A percentile compares a stretch with the other conserved stretches of the same genome.
Conservation (phyloP, 2,797 vertebrate genomes). For the Chrosomus eos region DNA sequence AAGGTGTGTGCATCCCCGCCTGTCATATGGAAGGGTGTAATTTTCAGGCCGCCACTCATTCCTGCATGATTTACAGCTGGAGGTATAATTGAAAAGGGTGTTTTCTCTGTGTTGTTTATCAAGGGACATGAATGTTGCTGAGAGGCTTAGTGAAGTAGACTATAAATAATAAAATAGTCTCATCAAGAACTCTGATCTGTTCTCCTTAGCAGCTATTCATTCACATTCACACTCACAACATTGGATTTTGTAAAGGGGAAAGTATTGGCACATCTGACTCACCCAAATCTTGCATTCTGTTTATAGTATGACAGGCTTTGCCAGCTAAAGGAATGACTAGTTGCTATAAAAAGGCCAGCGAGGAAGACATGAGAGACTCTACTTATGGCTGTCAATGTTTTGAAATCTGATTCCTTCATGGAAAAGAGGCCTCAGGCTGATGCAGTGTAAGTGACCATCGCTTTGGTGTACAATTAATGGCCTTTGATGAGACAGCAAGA, state of each 20-base stretch:
- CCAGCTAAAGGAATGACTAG: background rate
- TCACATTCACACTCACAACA: conserved; percentile 56
- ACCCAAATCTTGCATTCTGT: background rate
- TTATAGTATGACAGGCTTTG: background rate
- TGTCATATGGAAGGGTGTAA: conserved; percentile 57
- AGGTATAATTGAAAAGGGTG: conserved; percentile 58
- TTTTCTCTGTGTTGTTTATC: conserved; percentile 63
- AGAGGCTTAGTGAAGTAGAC: conserved; percentile 47
- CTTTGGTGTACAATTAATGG: conserved; percentile 77
- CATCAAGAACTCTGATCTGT: conserved; percentile 56
- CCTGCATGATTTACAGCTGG: conserved; percentile 58
- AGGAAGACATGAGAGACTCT: conserved; percentile 50
- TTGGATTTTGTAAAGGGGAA: background rate
- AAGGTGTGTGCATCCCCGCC: conserved; percentile 54
- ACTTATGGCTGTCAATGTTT: conserved; percentile 74
- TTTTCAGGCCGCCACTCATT: conserved; percentile 58
- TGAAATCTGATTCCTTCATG: conserved; percentile 72
- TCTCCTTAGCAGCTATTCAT: conserved; percentile 64
- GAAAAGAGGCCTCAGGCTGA: conserved; percentile 71
- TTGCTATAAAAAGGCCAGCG: conserved; percentile 41
- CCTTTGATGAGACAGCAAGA: conserved; percentile 70
- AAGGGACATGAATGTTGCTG: conserved; percentile 57
- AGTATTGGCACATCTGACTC: background rate
- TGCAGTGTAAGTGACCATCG: conserved; percentile 72
- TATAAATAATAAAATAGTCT: conserved; percentile 65